Evolutionary conservation across 1,140 invertebrate genomes (phyloP).

Genomic region (Phthorimaea operculella): DNA sequence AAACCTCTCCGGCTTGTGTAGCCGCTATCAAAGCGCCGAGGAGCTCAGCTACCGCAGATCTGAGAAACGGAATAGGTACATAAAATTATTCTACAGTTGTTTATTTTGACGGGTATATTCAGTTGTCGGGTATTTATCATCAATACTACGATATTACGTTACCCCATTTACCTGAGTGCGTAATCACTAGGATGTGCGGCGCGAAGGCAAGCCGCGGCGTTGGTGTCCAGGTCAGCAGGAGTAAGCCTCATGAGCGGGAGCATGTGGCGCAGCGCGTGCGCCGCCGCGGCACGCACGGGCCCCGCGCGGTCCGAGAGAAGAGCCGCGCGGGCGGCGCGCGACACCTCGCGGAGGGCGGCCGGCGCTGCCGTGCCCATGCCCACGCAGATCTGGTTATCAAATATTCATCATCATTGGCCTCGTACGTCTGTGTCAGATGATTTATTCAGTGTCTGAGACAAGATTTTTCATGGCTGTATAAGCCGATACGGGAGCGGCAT

Average conservation of each 20-base stretch:
- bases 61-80: slow-evolving; percentile 13
- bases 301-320: slow-evolving; percentile 38
- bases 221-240: slow-evolving; percentile 46
- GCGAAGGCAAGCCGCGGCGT: slow-evolving; percentile 46
- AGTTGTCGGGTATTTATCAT: no score
- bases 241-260: slow-evolving; percentile 43
- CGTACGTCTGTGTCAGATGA: no score
- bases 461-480: no score
- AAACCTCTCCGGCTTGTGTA: slow-evolving; percentile 76
- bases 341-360: slow-evolving; percentile 45
- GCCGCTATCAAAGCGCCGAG: slow-evolving; percentile 88
- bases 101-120: no score
- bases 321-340: slow-evolving; percentile 38
- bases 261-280: slow-evolving; percentile 33
- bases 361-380: slow-evolving; percentile 58
- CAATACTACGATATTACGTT: no score
- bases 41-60: slow-evolving; percentile 89
- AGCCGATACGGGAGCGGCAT: no score
- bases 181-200: slow-evolving; percentile 52
- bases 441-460: no score
- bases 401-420: no score
- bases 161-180: slow-evolving; percentile 33
- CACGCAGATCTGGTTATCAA: slow-evolving; percentile 41
- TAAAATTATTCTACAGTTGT: no score
- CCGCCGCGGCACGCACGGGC: slow-evolving; percentile 44